Percentiles rank a stretch among this genome's conserved stretches.
Evolutionary conservation across 2,888 invertebrate genomes (phyloP).

Genomic region (Junonia oenone): DNA sequence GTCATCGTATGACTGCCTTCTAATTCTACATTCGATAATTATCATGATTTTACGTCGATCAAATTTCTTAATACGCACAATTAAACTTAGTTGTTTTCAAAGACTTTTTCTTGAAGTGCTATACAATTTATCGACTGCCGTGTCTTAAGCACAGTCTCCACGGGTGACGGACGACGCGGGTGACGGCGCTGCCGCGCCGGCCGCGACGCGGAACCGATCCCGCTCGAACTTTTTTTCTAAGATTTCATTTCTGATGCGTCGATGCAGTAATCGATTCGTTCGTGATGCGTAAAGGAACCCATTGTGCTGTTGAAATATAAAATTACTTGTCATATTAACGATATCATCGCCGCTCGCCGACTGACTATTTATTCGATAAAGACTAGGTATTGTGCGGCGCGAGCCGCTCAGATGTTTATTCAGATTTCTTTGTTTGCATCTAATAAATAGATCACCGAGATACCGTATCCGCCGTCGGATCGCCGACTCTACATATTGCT

Average conservation of each 20-base stretch:
- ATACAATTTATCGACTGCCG: too few species aligned
- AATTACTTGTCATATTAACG: slow-evolving; percentile 37
- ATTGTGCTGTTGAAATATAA: slow-evolving; percentile 35
- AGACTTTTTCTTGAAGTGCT: too few species aligned
- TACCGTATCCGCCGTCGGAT: slow-evolving; percentile 24
- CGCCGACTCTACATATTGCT: slow-evolving; percentile 4
- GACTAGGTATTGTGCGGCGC: slow-evolving; percentile 32
- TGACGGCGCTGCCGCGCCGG: slow-evolving; percentile 26
- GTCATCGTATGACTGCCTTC: too few species aligned
- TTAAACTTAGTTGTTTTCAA: too few species aligned
- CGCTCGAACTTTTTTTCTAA: slow-evolving; percentile 10
- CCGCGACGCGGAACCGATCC: slow-evolving; percentile 6
- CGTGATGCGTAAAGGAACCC: slow-evolving; percentile 32
- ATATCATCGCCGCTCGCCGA: slow-evolving; percentile 31
- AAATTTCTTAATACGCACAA: too few species aligned
- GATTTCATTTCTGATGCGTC: slow-evolving; percentile 33
- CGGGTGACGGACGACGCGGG: neutral
- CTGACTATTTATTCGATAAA: slow-evolving; percentile 30
- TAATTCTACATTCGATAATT: too few species aligned
- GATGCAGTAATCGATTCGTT: slow-evolving; percentile 34
- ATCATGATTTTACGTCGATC: too few species aligned
- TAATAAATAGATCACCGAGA: slow-evolving; percentile 35
- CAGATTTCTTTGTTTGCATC: slow-evolving; percentile 39
- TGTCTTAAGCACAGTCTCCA: neutral
- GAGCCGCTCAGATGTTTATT: slow-evolving; percentile 30